Evolutionary conservation across 2,113 vertebrate genomes (phyloP).

Genomic region (Brachionichthys hirsutus): DNA sequence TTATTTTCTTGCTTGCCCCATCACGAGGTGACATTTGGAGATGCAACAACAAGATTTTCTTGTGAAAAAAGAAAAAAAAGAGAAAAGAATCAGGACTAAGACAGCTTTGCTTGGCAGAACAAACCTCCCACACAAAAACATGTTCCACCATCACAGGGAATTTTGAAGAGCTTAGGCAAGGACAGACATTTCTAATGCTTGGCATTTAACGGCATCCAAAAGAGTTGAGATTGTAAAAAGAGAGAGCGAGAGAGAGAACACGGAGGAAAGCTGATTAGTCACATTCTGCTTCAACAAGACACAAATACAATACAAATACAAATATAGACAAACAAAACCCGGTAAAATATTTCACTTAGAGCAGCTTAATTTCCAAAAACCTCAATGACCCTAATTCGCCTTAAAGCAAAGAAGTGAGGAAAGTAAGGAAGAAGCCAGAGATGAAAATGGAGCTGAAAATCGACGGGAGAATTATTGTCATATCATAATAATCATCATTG

Average conservation of each 20-base stretch:
- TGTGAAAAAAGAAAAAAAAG: slow-evolving; percentile 35
- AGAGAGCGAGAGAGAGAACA: slow-evolving; percentile 12
- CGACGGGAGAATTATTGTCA: no score
- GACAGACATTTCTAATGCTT: slow-evolving; percentile 69
- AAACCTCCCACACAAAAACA: slow-evolving; percentile 79
- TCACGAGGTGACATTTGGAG: slow-evolving; percentile 65
- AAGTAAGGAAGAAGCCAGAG: no score
- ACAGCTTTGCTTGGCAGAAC: slow-evolving; percentile 79
- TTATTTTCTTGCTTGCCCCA: slow-evolving; percentile 60
- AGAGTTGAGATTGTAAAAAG: slow-evolving; percentile 54
- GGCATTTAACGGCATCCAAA: slow-evolving; percentile 67
- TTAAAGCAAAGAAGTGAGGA: no score
- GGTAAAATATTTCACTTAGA: not conserved
- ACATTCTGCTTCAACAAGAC: slow-evolving; percentile 38
- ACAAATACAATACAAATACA: slow-evolving; percentile 17
- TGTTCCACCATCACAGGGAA: slow-evolving; percentile 73
- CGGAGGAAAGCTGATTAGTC: slow-evolving; percentile 54
- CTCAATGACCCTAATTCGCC: not conserved
- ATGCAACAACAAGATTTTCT: slow-evolving; percentile 63
- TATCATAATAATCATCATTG: no score
- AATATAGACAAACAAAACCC: slow-evolving; percentile 18
- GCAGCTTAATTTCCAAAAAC: not conserved
- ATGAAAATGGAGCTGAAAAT: no score
- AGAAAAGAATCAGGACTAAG: slow-evolving; percentile 70
- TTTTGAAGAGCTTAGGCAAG: slow-evolving; percentile 67